Evolutionary conservation across 2,113 vertebrate genomes (phyloP), one percentile per base, ranked within the genome.

Genomic region (Eudyptes chrysolophus): DNA sequence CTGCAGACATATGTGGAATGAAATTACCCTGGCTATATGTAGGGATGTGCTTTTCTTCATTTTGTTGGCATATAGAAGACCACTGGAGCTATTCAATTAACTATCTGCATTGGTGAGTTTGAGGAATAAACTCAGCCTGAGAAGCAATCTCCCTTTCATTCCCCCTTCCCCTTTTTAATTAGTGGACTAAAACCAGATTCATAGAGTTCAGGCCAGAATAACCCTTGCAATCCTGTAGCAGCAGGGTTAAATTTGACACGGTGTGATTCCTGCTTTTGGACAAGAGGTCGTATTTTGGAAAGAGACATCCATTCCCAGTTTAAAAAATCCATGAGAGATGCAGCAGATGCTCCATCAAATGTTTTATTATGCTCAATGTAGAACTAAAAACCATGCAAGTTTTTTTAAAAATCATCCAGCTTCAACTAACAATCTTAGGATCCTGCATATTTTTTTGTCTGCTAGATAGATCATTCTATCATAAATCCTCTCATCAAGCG

Each of bases 1-100:
- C 99, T 18, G 99, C 99, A 6, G 99, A 99, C 97, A 99, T 99
- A 94, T 99, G 99, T 89, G 99, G 99, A 74, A 99, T 99, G 99
- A 99, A 99, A 13, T 97, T 99, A 72, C 99, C 99, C 4, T 99
- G 99, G 99, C 98, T 99, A 3, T 99, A 99, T 2, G 99, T 99
- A 9, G 99, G 99, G 92, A 99, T 99, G 99, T 99, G 99, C 97
- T 99, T 99, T 97, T 99, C 99, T 52, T 99, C 99, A 15, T 99
- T 99, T 97, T 99, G 99, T 93, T 99, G 99, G 99, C 99, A 99
- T 95, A 99, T 99, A 48, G 99, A 99, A 95, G 99, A 99, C 98
- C 99, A 99, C 84, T 99, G 99, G 99, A 99, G 99, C 97, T 99
- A 99, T 95, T 99, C 99, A 3, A 99, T 99, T 97, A 99, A 99